phyloP scores from a whole-genome alignment of 2,797 vertebrate genomes.

The Falco columbarius region DNA sequence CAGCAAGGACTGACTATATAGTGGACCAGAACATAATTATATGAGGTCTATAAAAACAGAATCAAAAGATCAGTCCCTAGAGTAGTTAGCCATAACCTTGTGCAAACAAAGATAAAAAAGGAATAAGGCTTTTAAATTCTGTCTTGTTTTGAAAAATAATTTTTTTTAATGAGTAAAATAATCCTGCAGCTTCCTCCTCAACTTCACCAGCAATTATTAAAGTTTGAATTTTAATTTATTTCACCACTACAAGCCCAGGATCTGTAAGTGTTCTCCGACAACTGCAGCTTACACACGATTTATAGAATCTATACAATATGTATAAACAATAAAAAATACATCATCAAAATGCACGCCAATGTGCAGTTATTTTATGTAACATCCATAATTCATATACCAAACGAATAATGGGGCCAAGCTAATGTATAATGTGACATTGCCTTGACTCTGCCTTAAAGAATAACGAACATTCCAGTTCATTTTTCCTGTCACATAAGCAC shows the following conservation, averaged over 20 bases:
- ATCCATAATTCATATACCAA: not conserved
- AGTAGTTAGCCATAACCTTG: not conserved
- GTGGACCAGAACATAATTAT: not conserved
- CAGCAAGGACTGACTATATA: not conserved
- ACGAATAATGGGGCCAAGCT: not conserved
- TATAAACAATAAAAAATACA: not conserved
- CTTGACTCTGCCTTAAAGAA: not conserved
- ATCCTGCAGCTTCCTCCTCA: not conserved
- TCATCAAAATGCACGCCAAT: not conserved
- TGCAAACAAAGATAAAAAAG: not conserved
- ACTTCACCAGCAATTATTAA: not conserved
- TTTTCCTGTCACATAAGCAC: not conserved
- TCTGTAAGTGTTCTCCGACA: not conserved
- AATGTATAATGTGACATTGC: not conserved
- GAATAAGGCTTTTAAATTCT: not conserved
- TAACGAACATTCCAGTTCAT: not conserved
- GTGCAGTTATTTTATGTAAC: not conserved
- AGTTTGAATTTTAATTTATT: not conserved
- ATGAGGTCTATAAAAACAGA: not conserved
- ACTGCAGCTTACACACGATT: not conserved
- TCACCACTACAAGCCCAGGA: not conserved
- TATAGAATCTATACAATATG: not conserved
- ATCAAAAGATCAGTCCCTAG: not conserved
- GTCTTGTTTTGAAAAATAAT: not conserved
- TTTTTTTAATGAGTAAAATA: not conserved